phyloP scores from a whole-genome alignment of 2,797 vertebrate genomes.

The Silurus lanzhouensis region DNA sequence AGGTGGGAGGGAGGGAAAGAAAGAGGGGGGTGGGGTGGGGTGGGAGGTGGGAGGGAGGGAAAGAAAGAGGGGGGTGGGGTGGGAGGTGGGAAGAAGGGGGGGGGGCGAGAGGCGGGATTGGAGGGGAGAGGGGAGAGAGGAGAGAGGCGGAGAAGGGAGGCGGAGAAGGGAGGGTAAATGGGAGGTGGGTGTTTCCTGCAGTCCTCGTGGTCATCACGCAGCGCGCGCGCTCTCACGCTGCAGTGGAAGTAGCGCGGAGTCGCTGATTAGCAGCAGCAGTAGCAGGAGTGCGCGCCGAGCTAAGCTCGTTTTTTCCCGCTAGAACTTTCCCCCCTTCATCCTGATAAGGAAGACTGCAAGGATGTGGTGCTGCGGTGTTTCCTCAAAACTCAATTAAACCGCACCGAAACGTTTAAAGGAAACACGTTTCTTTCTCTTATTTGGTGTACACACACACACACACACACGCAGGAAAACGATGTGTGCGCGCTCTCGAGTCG shows the following conservation, averaged over 20 bases:
- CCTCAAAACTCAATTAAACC: not conserved
- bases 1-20: too few species aligned
- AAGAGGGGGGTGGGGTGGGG: too few species aligned
- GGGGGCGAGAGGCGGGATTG: too few species aligned
- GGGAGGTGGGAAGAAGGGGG: too few species aligned
- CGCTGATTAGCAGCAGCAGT: not conserved
- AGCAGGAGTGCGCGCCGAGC: not conserved
- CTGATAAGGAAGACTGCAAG: not conserved
- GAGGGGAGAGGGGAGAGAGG: too few species aligned
- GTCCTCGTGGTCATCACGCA: slow-evolving; percentile 23
- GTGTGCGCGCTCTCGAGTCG: slow-evolving; percentile 3
- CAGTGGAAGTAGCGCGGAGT: slow-evolving; percentile 9
- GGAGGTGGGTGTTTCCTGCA: slow-evolving; percentile 1
- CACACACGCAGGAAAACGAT: not conserved
- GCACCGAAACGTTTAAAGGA: not conserved
- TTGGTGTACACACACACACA: not conserved
- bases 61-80: too few species aligned
- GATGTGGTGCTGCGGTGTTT: not conserved
- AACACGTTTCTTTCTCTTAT: too few species aligned
- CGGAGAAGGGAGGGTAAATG: accelerated
- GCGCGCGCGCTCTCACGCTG: slow-evolving; percentile 10
- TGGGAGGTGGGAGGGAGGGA: too few species aligned
- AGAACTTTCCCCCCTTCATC: not conserved
- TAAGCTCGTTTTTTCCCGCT: not conserved
- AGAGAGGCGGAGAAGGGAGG: too few species aligned